Percentiles rank a stretch among this genome's conserved stretches.
phyloP scores from a whole-genome alignment of 2,888 invertebrate species.

The Hemicrepidius hirtus region DNA sequence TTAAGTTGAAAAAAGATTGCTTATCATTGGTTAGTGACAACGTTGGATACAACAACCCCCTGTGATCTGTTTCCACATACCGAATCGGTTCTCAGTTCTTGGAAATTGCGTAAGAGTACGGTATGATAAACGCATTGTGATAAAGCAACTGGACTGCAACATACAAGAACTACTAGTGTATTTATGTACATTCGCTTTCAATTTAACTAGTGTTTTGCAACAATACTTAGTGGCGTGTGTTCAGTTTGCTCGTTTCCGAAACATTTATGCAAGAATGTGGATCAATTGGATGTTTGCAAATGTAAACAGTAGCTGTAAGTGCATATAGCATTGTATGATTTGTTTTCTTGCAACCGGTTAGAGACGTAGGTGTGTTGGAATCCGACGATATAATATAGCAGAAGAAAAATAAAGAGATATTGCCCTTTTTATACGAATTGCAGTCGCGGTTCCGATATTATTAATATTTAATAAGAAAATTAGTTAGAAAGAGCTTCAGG shows the following conservation, averaged over 20 bases:
- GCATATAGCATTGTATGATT: conserved; percentile 53
- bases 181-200: conserved; percentile 42
- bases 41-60: conserved; percentile 44
- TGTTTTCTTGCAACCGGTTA: conserved; percentile 46
- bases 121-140: conserved; percentile 35
- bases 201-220: conserved; percentile 43
- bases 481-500: too few species aligned
- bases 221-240: conserved; percentile 45
- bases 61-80: conserved; percentile 30
- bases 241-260: conserved; percentile 47
- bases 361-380: conserved; percentile 41
- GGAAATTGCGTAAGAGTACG: conserved; percentile 39
- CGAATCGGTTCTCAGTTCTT: conserved; percentile 40
- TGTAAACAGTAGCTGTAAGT: conserved; percentile 59
- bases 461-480: too few species aligned
- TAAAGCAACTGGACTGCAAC: conserved; percentile 29
- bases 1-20: neutral
- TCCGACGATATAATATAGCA: neutral
- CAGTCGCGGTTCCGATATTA: neutral
- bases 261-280: conserved; percentile 58
- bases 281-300: conserved; percentile 54
- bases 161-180: conserved; percentile 30
- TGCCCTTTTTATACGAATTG: conserved; percentile 29
- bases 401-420: conserved; percentile 30
- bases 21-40: conserved; percentile 20